Percentiles rank a stretch among this genome's conserved stretches.
phyloP scores from a whole-genome alignment of 2,797 vertebrate genomes.

The Hemibagrus guttatus region DNA sequence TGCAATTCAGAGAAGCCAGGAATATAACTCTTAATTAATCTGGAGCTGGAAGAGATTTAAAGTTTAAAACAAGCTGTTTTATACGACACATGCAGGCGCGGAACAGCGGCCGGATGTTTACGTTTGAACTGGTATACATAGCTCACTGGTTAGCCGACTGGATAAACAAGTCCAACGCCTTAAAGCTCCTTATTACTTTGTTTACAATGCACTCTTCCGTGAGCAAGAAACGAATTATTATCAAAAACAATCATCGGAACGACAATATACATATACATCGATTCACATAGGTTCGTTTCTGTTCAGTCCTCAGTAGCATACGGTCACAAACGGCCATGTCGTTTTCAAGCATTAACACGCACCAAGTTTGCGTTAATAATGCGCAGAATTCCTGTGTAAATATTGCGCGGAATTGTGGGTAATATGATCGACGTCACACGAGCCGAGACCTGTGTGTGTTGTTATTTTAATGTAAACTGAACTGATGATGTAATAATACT shows the following conservation, averaged over 20 bases:
- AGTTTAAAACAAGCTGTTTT: not conserved
- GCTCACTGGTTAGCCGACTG: slow-evolving; percentile 5
- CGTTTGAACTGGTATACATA: slow-evolving; percentile 62
- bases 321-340: not conserved
- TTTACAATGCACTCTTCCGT: not conserved
- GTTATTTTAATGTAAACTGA: too few relatives aligned
- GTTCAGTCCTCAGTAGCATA: too few relatives aligned
- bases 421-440: not conserved
- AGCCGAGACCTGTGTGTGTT: not conserved
- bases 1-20: not conserved
- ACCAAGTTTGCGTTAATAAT: slow-evolving; percentile 23
- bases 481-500: too few relatives aligned
- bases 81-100: slow-evolving; percentile 15
- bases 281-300: not conserved
- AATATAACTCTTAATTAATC: not conserved
- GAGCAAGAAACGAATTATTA: not conserved
- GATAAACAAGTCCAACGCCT: not conserved
- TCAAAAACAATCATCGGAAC: not conserved
- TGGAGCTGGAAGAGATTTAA: not conserved
- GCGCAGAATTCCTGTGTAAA: slow-evolving; percentile 18
- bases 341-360: not conserved
- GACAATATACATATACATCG: not conserved
- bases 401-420: slow-evolving; percentile 27
- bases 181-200: not conserved
- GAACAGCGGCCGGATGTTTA: slow-evolving; percentile 70